These are phyloP conservation scores for Hydraecia micacea DNA, from an alignment of 2,888 invertebrate genomes.

Conservation along the genomic window DNA sequence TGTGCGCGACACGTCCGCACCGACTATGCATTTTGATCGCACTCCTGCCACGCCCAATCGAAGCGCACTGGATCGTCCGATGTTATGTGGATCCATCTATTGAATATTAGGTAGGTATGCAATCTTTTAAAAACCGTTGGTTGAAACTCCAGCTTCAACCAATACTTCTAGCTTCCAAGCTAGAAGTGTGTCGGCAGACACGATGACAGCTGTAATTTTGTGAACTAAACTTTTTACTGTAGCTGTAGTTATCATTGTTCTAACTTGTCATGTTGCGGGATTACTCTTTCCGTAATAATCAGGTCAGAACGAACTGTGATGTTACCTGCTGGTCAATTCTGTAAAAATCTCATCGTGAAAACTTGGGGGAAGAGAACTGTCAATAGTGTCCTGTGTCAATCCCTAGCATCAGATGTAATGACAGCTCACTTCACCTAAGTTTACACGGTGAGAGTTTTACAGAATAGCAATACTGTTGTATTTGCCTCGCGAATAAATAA, in stretches of 20 bases:
- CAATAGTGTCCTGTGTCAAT: not conserved
- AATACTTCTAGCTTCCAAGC: no score
- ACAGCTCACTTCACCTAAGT: not conserved
- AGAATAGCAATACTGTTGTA: not conserved
- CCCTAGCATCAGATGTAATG: not conserved
- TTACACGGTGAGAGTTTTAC: not conserved
- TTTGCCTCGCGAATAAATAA: not conserved
- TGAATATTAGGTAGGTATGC: no score
- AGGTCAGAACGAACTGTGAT: not conserved
- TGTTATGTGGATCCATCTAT: no score
- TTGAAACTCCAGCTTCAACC: no score
- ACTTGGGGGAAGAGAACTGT: no score
- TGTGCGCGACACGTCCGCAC: no score
- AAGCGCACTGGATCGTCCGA: no score
- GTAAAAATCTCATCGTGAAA: not conserved
- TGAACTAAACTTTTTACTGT: not conserved
- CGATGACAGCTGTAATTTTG: not conserved
- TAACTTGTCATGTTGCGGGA: not conserved
- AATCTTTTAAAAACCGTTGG: no score
- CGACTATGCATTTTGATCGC: no score
- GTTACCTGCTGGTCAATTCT: not conserved
- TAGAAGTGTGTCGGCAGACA: not conserved
- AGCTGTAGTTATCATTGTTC: not conserved
- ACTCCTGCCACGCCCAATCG: no score
- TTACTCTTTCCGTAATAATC: not conserved